Conservation (phyloP, 2,797 vertebrate genomes). For the Myripristis murdjan region DNA sequence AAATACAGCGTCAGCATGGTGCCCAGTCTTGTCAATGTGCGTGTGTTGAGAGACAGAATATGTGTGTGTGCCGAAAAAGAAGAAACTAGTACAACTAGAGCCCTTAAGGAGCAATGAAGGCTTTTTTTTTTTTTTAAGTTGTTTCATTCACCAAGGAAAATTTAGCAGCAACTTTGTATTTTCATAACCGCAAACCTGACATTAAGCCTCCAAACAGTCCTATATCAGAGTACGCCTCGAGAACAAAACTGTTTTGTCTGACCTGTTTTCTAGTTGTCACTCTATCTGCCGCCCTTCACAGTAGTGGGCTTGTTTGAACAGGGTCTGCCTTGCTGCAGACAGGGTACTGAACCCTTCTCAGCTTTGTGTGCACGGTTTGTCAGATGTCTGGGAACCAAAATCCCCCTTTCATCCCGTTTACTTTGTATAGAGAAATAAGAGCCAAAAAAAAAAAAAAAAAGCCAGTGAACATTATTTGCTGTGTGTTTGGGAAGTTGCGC, state of each 20-base stretch:
- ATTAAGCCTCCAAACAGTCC: conserved; percentile 63
- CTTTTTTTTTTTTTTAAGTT: conserved; percentile 36
- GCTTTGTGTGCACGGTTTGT: conserved; percentile 60
- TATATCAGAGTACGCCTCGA: conserved; percentile 69
- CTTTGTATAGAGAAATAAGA: conserved; percentile 27
- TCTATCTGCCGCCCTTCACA: conserved; percentile 81
- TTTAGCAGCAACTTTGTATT: conserved; percentile 64
- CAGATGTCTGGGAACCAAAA: conserved; percentile 60
- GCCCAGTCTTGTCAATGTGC: conserved; percentile 23
- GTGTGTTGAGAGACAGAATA: conserved; percentile 6
- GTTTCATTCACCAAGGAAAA: conserved; percentile 57
- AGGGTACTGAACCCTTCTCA: conserved; percentile 64
- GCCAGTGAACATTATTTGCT: conserved; percentile 41
- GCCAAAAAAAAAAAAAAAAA: conserved; percentile 33
- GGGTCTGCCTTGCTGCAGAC: conserved; percentile 60
- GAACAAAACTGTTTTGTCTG: conserved; percentile 83
- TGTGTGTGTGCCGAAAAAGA: conserved; percentile 24
- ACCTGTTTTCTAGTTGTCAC: conserved; percentile 75
- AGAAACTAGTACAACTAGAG: conserved; percentile 6
- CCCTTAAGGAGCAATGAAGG: conserved; percentile 14
- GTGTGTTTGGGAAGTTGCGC: conserved; percentile 13
- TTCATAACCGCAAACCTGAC: conserved; percentile 67
- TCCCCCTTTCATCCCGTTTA: conserved; percentile 27
- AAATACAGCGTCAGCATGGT: conserved; percentile 24
- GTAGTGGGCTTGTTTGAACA: conserved; percentile 78